These are phyloP conservation scores for Nemopilema nomurai DNA, from an alignment of 30 jellyfish, hydroid and myxozoan genomes.

Conservation along the genomic window DNA sequence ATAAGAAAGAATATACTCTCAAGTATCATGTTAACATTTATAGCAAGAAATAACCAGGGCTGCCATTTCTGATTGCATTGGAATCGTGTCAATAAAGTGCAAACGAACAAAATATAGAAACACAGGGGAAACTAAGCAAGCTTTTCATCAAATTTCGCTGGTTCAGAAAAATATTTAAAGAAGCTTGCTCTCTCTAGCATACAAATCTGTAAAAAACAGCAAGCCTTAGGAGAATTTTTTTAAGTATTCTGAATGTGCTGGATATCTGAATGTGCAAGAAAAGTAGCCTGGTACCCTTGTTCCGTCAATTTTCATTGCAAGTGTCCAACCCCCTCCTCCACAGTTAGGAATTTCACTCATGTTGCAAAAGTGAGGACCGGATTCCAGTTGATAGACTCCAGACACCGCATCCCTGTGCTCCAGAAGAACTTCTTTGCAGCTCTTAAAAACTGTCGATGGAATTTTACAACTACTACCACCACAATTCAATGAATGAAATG, in stretches of 20 bases:
- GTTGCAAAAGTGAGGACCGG: slow-evolving; percentile 17
- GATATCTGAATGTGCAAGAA: neutral
- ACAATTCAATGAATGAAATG: neutral
- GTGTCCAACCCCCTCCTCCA: slow-evolving; percentile 44
- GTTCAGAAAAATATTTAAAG: neutral
- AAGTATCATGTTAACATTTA: neutral
- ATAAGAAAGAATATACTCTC: neutral
- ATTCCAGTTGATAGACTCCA: slow-evolving; percentile 23
- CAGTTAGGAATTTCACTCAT: neutral
- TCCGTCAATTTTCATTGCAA: slow-evolving; percentile 32
- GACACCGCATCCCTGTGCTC: neutral
- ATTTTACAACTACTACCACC: neutral
- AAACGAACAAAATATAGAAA: too few relatives aligned
- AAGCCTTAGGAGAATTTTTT: neutral
- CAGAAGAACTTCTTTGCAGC: slow-evolving; percentile 21
- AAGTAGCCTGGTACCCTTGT: slow-evolving; percentile 1
- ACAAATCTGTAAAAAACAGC: neutral
- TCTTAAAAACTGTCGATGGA: slow-evolving; percentile 9
- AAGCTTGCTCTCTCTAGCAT: neutral
- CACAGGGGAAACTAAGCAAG: too few relatives aligned
- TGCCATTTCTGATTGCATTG: too few relatives aligned
- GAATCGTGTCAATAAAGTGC: too few relatives aligned
- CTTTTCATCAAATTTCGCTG: neutral
- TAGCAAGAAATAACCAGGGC: too few relatives aligned
- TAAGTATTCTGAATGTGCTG: neutral